Percentiles rank a stretch among this genome's conserved stretches.
Evolutionary conservation across 2,113 vertebrate genomes (phyloP).

Genomic region (Lycaon pictus): DNA sequence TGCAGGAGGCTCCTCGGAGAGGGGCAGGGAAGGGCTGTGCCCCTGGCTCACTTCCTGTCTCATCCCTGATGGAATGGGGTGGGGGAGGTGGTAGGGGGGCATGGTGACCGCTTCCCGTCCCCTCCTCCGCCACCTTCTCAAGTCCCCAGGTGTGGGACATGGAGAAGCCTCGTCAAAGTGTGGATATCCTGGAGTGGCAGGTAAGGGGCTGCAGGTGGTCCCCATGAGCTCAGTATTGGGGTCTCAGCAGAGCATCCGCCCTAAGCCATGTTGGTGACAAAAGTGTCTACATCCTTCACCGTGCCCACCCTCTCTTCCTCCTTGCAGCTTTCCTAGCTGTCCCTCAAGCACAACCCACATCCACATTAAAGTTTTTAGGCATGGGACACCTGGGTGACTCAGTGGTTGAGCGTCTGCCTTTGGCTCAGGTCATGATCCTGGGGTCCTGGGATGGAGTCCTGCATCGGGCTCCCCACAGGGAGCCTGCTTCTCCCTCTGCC

Average conservation of each 20-base stretch:
- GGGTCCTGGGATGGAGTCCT: no score
- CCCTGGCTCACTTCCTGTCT: neutral
- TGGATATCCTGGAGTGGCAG: neutral
- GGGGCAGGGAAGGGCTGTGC: constrained; percentile 48
- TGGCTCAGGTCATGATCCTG: no score
- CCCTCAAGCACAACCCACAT: neutral
- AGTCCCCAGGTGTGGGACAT: neutral
- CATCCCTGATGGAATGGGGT: neutral
- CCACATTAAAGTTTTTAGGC: no score
- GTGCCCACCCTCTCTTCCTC: accelerated
- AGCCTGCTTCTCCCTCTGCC: no score
- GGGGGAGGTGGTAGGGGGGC: neutral
- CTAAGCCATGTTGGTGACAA: neutral
- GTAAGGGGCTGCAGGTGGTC: accelerated
- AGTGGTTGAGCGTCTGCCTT: no score
- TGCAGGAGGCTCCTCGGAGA: constrained; percentile 68
- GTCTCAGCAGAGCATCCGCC: neutral
- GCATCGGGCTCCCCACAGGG: no score
- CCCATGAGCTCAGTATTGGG: neutral
- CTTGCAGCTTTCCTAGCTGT: neutral
- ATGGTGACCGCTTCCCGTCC: neutral
- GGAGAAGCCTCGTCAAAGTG: neutral
- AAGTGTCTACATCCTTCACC: neutral
- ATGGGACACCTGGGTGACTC: no score
- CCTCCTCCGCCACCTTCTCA: neutral